Evolutionary conservation across 2,888 invertebrate species (phyloP).

Genomic region (Oxycera nigricornis): DNA sequence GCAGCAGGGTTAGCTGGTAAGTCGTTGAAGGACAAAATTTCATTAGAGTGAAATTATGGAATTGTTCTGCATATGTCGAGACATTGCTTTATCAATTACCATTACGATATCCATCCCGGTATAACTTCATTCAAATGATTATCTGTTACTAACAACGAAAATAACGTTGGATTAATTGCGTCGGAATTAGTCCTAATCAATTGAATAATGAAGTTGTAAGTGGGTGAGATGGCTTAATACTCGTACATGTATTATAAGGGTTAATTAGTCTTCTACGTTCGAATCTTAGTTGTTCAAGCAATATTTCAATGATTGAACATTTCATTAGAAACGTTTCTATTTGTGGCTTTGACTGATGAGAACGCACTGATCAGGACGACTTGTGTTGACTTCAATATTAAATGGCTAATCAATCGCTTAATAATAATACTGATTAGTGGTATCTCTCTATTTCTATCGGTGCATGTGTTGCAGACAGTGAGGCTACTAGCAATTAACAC

Average conservation of each 20-base stretch:
- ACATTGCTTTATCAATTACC: no score
- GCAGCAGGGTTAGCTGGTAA: conserved; percentile 19
- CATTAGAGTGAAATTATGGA: not conserved
- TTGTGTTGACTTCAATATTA: no score
- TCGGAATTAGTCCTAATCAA: not conserved
- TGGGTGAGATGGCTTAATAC: no score
- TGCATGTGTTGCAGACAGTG: no score
- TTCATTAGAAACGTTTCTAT: no score
- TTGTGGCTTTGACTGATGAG: no score
- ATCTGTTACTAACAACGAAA: not conserved
- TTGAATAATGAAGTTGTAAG: not conserved
- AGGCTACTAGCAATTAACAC: no score
- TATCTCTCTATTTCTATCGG: not conserved
- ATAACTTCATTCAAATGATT: not conserved
- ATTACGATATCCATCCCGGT: not conserved
- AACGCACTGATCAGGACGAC: no score
- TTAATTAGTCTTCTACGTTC: no score
- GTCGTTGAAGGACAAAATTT: conserved; percentile 16
- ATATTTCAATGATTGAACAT: no score
- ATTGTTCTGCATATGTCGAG: not conserved
- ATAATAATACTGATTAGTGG: not conserved
- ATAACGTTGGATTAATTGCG: not conserved
- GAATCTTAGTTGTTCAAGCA: no score
- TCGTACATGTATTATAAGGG: no score
- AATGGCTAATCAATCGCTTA: not conserved